Evolutionary conservation across 2,113 vertebrate species (phyloP), one percentile per base, ranked within the genome.

Genomic region (Barbus barbus): DNA sequence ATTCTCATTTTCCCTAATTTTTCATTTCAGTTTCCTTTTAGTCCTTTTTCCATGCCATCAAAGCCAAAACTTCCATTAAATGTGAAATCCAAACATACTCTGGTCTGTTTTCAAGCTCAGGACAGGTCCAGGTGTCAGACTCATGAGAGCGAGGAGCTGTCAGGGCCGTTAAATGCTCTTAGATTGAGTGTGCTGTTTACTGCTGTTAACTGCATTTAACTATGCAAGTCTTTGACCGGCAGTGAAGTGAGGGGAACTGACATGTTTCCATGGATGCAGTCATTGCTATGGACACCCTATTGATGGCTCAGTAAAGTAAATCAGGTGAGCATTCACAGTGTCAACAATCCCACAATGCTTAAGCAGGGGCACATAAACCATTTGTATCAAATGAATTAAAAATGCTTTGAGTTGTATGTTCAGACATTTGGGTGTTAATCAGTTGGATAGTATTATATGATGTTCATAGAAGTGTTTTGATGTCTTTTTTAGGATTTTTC

Each of bases 101-200:
- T 26, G 18, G 18, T 61, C 56, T 56, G 13, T 12, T 74, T 67
- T 76, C 7, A 6, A 41, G 41, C 22, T 44, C 44, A 38, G 44
- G 16, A n/a, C n/a, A n/a, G n/a, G 31, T 36, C 31, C 22, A 78
- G 41, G 36, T 20, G 61, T 71, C 33, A 61, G 63, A 74, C 22
- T 78, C 33, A 1, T 63, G 31, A 67, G 77, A 79, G 71, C 48
- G 24, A 16, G 31, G 63, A 84, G 73, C 87, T 92, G 91, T 94
- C 92, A 91, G 78, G n/a, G 78, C n/a, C 9, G 48, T 86, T 91
- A 89, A 93, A 92, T 90, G 83, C 83, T 77, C 86, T 67, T 81
- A 93, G 92, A 93, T 92, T 90, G 91, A 94, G 88, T 81, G 92
- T 65, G 56, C 88, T 92, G 91, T 93, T 94, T 92, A 91, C 91